Percentiles rank a stretch among this genome's conserved stretches.
Evolutionary conservation across 2,113 vertebrate genomes (phyloP).

Genomic region (Lucifuga dentata): DNA sequence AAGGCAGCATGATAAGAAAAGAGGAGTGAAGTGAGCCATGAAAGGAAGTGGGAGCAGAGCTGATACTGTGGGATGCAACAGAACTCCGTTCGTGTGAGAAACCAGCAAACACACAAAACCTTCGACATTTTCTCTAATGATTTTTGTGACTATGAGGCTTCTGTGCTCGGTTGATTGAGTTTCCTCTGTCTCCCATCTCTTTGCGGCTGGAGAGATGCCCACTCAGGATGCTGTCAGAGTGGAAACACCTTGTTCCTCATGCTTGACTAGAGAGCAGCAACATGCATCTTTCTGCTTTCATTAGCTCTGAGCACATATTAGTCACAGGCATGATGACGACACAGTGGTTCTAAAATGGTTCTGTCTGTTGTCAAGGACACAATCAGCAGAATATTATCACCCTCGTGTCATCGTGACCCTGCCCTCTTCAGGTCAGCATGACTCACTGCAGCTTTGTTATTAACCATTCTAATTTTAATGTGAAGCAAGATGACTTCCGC

Average conservation of each 20-base stretch:
- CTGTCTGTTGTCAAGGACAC: background rate
- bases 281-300: slow-evolving; percentile 34
- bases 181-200: too few relatives aligned
- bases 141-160: background rate
- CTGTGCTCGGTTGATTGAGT: too few relatives aligned
- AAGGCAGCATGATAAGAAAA: background rate
- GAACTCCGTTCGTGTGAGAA: background rate
- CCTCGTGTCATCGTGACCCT: background rate
- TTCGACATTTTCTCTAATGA: slow-evolving; percentile 23
- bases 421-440: slow-evolving; percentile 18
- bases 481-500: background rate
- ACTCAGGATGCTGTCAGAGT: background rate
- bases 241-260: slow-evolving; percentile 21
- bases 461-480: background rate
- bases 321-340: background rate
- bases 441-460: background rate
- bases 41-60: background rate
- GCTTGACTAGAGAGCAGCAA: slow-evolving; percentile 29
- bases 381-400: background rate
- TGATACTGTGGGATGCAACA: background rate
- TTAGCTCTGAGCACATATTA: slow-evolving; percentile 8
- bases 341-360: background rate
- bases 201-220: slow-evolving; percentile 8
- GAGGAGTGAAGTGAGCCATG: background rate
- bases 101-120: slow-evolving; percentile 27